A percentile compares a stretch with the other conserved stretches of the same genome.
Conservation (phyloP, 2,797 vertebrate species). For the Myotis planiceps region DNA sequence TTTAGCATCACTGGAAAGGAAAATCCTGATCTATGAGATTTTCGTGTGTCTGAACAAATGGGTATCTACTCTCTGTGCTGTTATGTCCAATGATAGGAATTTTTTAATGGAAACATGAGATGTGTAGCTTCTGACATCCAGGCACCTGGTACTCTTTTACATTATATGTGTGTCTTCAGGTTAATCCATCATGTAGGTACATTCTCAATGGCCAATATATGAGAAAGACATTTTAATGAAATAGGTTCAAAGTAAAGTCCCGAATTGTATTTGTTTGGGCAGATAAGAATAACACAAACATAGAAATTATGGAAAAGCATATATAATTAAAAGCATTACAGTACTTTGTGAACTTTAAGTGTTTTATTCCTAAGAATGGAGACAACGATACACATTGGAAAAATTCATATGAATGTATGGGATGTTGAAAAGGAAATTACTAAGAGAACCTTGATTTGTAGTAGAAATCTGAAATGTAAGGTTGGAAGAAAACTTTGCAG, state of each 20-base stretch:
- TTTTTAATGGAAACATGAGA: background rate
- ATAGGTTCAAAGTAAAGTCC: background rate
- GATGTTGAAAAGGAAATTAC: background rate
- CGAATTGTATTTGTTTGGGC: background rate
- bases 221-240: slow-evolving; percentile 2
- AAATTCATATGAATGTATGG: background rate
- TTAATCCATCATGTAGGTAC: background rate
- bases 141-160: background rate
- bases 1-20: background rate
- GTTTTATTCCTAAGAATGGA: background rate
- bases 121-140: background rate
- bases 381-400: background rate
- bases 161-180: background rate
- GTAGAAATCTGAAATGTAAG: background rate
- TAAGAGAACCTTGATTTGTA: background rate
- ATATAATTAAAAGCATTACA: background rate
- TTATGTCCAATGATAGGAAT: background rate
- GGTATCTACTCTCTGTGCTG: background rate
- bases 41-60: background rate
- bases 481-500: background rate
- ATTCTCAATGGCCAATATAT: background rate
- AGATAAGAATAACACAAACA: background rate
- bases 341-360: background rate
- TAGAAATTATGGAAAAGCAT: background rate
- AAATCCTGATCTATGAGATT: background rate